Evolutionary conservation across 1,140 invertebrate genomes (phyloP), one percentile per base, ranked within the genome.

Genomic region (Wiebesia pumilae): DNA sequence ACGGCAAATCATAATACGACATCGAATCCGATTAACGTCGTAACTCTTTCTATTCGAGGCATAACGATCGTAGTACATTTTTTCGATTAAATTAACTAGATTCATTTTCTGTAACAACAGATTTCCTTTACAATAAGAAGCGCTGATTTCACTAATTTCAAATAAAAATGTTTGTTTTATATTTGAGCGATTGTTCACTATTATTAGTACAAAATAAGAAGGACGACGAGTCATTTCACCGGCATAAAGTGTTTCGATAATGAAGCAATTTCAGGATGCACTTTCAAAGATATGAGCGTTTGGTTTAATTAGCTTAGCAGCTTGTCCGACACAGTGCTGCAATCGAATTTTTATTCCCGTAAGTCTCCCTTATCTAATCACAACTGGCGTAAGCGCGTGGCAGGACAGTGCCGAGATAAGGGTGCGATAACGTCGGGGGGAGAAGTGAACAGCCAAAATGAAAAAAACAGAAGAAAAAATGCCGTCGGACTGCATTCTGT

Each of bases 1-100:
- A 67, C 83, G 54, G 83, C 77, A 85, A 85, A 85, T 85, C 77
- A 80, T 71, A 85, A 84, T 79, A 51, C 62, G 83, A 79, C 75
- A 51, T 67, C 62, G 62, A 84, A 78, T 67, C 21, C 75, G 54
- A 84, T 84, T 84, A 78, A 33, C n/a, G 58, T 73, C 12, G 47
- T 54, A 83, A 80, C 38, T 75, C 71, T 43, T 43, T 75, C 35
- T 40, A 6, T 12, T 43, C 24, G 9, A 75, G 0, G 21, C n/a
- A 75, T 43, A 75, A 75, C 24, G 10, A 75, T 27, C 21, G 14
- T 21, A 43, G 38, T 43, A 0, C 21, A 7, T 38, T 62, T 69
- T 35, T 69, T 38, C 12, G 19, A 43, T 43, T 24, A 14, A 71
- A 38, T 38, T 30, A 38, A 38, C 69, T 24, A 71, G 69, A 10